Percentiles rank a stretch among this genome's conserved stretches.
Conservation (phyloP, 2,797 vertebrate genomes). For the Salarias fasciatus region DNA sequence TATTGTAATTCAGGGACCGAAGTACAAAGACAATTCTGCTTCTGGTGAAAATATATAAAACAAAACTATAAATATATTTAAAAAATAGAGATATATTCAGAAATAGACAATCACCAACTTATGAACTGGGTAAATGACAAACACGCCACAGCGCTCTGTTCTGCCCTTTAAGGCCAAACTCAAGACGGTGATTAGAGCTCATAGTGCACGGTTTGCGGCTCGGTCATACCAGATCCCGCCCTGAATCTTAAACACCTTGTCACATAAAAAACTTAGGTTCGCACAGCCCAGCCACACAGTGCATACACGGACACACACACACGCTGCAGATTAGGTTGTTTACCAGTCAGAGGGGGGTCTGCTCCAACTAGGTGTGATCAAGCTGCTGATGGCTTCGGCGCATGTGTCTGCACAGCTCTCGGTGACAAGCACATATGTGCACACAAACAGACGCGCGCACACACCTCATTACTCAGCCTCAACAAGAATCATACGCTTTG, state of each 20-base stretch:
- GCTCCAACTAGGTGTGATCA: constrained; percentile 68
- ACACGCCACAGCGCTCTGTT: no score
- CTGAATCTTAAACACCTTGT: constrained; percentile 79
- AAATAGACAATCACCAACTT: no score
- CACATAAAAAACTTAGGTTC: constrained; percentile 29
- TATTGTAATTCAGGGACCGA: no score
- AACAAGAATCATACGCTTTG: constrained; percentile 34
- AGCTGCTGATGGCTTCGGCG: constrained; percentile 73
- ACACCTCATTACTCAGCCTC: not conserved
- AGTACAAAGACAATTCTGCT: no score
- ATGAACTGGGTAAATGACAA: no score
- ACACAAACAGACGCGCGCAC: constrained; percentile 25
- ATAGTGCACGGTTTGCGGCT: constrained; percentile 32
- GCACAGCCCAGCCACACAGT: constrained; percentile 18
- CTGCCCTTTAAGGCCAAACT: constrained; percentile 17
- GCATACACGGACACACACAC: constrained; percentile 37
- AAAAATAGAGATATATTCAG: no score
- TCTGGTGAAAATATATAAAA: no score
- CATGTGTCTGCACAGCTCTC: constrained; percentile 76
- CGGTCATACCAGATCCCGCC: constrained; percentile 37
- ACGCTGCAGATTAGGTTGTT: constrained; percentile 75
- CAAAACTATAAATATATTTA: no score
- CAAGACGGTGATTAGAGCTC: constrained; percentile 4
- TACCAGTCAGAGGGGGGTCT: constrained; percentile 74
- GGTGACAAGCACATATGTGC: constrained; percentile 21